These are phyloP conservation scores for Tragelaphus oryx DNA, from an alignment of 2,797 vertebrate species.

Conservation along the genomic window DNA sequence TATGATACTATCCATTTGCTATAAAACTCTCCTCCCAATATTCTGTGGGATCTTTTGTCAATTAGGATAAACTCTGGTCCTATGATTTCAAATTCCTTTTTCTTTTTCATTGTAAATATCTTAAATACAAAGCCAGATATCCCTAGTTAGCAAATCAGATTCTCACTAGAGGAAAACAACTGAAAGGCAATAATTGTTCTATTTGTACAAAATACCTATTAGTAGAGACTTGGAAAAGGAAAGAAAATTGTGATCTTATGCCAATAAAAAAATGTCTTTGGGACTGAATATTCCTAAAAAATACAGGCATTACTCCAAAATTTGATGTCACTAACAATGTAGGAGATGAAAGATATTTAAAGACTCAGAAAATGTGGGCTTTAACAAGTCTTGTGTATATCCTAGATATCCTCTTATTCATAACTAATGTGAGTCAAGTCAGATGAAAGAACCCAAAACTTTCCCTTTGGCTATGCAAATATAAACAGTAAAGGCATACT, in stretches of 20 bases:
- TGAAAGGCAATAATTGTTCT: background rate
- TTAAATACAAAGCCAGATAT: background rate
- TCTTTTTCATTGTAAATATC: background rate
- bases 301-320: constrained; percentile 32
- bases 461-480: background rate
- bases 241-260: background rate
- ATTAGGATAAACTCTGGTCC: background rate
- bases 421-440: constrained; percentile 5
- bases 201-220: constrained; percentile 29
- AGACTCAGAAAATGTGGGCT: background rate
- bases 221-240: constrained; percentile 23
- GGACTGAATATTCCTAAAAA: constrained; percentile 21
- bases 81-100: constrained; percentile 30
- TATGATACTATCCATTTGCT: background rate
- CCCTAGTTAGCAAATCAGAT: background rate
- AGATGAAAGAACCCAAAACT: background rate
- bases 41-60: background rate
- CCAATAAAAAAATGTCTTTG: constrained; percentile 17
- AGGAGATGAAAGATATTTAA: constrained; percentile 27
- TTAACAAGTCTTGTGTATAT: background rate
- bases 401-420: background rate
- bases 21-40: background rate
- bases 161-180: constrained; percentile 36
- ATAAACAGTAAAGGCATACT: background rate
- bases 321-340: constrained; percentile 27